Base-by-base conservation (phyloP, 2,797 vertebrate species). In the Oreortyx pictus region DNA sequence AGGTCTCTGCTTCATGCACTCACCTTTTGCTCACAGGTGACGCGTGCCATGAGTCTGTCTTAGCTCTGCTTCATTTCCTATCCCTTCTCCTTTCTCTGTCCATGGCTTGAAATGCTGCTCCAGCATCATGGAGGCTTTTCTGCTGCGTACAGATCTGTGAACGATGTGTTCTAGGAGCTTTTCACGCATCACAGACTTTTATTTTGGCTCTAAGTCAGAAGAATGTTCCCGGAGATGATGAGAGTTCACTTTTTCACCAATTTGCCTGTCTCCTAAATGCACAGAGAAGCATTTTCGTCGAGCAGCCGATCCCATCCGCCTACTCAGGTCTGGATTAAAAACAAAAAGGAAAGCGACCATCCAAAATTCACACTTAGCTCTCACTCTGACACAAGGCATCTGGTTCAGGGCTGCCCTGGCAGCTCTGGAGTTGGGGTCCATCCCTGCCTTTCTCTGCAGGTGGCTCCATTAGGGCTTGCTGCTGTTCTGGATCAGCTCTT, bases 241-340 rank as follows among this genome's bases (percentile, higher is more conserved):
- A 70, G 76, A 82, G 60, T 84, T 94, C 85, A 35, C 80, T 90
- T 92, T 88, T 88, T 91, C 71, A 86, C 80, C 83, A n/a, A 50
- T 95, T 94, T 94, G 37, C 81, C 88, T 94, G 91, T 95, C 93
- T 94, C 62, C 59, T 37, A 72, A 91, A 80, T 68, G 93, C 54
- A 62, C 24, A 24, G 56, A 68, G 80, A 71, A 83, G 67, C 4
- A 0, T 73, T 92, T 84, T 67, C 82, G 57, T 90, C 0, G 12
- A 79, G 78, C 37, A 61, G 74, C 90, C 74, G 65, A 90, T 88
- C 82, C 75, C 54, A 74, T 92, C 83, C 37, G 82, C 87, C 75
- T 31, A 78, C 76, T 22, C 49, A 50, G 24, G 59, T 61, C 54
- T 65, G 47, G 25, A 74, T 87, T 79, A 5, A 77, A 54, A 56